A percentile compares a stretch with the other conserved stretches of the same genome.
These are phyloP conservation scores for Tinea semifulvella DNA, from an alignment of 2,888 invertebrate species.

Conservation along the genomic window DNA sequence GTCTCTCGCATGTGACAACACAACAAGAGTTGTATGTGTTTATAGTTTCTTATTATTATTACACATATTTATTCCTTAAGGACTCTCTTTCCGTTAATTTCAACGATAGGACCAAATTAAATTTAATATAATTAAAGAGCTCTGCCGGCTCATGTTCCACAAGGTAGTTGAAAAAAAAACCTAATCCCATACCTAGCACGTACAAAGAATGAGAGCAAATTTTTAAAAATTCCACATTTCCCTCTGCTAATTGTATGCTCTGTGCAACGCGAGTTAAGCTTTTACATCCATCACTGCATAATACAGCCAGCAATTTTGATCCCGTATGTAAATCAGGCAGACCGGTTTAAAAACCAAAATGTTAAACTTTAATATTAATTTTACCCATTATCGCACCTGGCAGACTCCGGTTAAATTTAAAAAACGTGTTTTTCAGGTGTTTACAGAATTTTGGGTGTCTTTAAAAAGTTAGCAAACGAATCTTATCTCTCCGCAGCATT, in stretches of 20 bases:
- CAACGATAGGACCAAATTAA: no score
- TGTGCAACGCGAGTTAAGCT: not conserved
- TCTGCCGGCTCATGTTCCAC: no score
- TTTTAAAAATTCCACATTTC: no score
- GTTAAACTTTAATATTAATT: not conserved
- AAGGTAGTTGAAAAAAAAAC: no score
- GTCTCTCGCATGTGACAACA: no score
- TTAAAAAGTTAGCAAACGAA: conserved; percentile 1
- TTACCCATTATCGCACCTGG: conserved; percentile 2
- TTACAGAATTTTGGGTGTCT: not conserved
- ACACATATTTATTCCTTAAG: no score
- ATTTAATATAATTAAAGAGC: no score
- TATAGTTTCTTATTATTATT: no score
- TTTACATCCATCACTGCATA: conserved; percentile 6
- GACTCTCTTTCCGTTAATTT: no score
- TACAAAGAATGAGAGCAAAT: no score
- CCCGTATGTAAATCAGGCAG: conserved; percentile 7
- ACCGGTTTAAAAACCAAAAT: not conserved
- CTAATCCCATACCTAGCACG: no score
- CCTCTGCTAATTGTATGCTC: not conserved
- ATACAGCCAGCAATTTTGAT: conserved; percentile 4
- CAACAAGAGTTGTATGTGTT: no score
- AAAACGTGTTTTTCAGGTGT: not conserved
- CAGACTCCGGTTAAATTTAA: conserved; percentile 7
- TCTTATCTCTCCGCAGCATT: conserved; percentile 15